These are phyloP conservation scores for Ictalurus furcatus DNA, from an alignment of 2,113 vertebrate genomes.

Conservation along the genomic window DNA sequence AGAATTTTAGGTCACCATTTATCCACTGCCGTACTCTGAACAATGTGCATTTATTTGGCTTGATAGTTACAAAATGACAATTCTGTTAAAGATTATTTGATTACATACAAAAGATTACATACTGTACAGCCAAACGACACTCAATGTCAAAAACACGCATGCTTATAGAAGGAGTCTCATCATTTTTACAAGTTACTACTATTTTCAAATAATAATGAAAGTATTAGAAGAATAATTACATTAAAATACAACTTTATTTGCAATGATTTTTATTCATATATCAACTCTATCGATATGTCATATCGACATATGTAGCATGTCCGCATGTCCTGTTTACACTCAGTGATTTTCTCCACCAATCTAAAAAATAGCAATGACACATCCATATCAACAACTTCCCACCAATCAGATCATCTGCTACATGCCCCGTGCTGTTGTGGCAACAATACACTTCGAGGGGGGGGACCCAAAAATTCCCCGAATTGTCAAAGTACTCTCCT, in stretches of 20 bases:
- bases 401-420: background rate
- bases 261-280: background rate
- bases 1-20: conserved; percentile 5
- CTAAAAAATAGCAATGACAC: background rate
- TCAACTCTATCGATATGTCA: too few species aligned
- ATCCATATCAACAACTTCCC: background rate
- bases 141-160: background rate
- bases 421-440: background rate
- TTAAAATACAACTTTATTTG: background rate
- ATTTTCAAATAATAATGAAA: background rate
- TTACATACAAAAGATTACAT: background rate
- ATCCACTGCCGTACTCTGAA: background rate
- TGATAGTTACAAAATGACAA: background rate
- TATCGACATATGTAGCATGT: background rate
- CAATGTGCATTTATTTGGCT: background rate
- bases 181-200: background rate
- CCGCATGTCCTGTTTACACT: background rate
- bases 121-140: background rate
- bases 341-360: background rate
- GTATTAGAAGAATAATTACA: background rate
- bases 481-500: too few species aligned
- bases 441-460: background rate
- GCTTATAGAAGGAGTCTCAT: background rate
- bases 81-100: background rate
- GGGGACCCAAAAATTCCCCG: background rate